phyloP scores from a whole-genome alignment of 2,888 invertebrate genomes.

The Cylloceria caligata region DNA sequence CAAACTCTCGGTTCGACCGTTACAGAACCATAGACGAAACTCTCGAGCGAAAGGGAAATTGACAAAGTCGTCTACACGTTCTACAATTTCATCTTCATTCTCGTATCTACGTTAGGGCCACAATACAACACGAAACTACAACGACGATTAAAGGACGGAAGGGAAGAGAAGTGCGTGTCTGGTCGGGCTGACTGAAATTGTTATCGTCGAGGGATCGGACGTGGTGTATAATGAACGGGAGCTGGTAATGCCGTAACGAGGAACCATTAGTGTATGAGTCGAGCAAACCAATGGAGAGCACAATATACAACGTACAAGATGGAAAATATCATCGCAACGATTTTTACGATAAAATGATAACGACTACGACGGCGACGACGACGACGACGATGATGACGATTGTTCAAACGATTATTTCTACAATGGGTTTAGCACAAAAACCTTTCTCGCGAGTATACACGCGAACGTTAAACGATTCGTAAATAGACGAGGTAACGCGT shows the following conservation, averaged over 20 bases:
- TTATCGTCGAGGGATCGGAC: conserved; percentile 65
- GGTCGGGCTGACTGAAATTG: conserved; percentile 60
- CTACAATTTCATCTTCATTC: background rate
- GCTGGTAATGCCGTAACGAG: conserved; percentile 64
- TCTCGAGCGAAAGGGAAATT: background rate
- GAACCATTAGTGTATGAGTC: conserved; percentile 53
- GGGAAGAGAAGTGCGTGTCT: conserved; percentile 48
- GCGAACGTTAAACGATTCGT: conserved; percentile 28
- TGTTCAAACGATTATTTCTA: conserved; percentile 37
- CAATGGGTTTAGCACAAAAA: conserved; percentile 35
- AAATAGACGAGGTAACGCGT: conserved; percentile 18
- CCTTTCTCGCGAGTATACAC: background rate
- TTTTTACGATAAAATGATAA: conserved; percentile 20
- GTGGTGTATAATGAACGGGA: conserved; percentile 59
- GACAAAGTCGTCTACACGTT: conserved; percentile 10
- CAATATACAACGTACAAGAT: conserved; percentile 1
- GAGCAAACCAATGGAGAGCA: background rate
- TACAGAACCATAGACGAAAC: background rate
- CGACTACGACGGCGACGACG: too few relatives aligned
- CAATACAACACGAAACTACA: conserved; percentile 6
- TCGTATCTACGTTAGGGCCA: conserved; percentile 17
- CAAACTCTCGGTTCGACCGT: too few relatives aligned
- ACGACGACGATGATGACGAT: conserved; percentile 16
- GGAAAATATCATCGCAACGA: conserved; percentile 33
- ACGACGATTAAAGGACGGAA: conserved; percentile 40